Base-by-base conservation (phyloP, 2,888 invertebrate species). In the Drosophila basisetae region DNA sequence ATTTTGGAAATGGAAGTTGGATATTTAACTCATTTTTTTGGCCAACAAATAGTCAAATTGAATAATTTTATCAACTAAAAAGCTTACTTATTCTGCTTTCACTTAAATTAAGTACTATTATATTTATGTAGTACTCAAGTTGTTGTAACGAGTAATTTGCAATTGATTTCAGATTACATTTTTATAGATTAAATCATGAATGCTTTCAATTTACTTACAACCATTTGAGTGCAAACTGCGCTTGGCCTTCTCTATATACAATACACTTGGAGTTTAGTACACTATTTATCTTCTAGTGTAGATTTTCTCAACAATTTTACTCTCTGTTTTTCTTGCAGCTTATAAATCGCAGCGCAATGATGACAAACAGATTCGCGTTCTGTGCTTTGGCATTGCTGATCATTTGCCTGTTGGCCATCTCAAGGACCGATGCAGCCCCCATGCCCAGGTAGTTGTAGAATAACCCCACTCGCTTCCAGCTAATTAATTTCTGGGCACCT, bases 391-490 rank as follows among this genome's bases (percentile, higher is more conserved):
- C 91, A 31, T 71, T 92, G 55, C 74, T 92, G 63, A 87, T 90
- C 61, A 76, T 93, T 56, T 92, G 91, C 59, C 78, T 93, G 78
- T 74, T 92, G 71, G 76, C 92, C 68, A 77, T 94, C 64, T 89
- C 92, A 49, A 85, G 92, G 70, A 90, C 83, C 71, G 92, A 94
- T 70, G 91, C 91, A 37, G 93, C 92, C 22, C 93, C 92, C 60
- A 91, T 93, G 91, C 92, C 93, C 91, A 93, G 94, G 94, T 94
- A 93, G 93, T 93, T 91, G 92, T 93, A 92, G 25, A 74, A 65
- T 69, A 67, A 54, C 85, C 85, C n/a, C 30, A 53, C 56, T 39
- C 35, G 39, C 53, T 60, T 73, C 55, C 22, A 70, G 49, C 69
- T 68, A 80, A 89, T 85, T 87, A 76, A 78, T 76, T 89, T 77